A percentile compares a stretch with the other conserved stretches of the same genome.
These are phyloP conservation scores for Hyphantria cunea DNA, from an alignment of 1,140 invertebrate species.

Conservation along the genomic window DNA sequence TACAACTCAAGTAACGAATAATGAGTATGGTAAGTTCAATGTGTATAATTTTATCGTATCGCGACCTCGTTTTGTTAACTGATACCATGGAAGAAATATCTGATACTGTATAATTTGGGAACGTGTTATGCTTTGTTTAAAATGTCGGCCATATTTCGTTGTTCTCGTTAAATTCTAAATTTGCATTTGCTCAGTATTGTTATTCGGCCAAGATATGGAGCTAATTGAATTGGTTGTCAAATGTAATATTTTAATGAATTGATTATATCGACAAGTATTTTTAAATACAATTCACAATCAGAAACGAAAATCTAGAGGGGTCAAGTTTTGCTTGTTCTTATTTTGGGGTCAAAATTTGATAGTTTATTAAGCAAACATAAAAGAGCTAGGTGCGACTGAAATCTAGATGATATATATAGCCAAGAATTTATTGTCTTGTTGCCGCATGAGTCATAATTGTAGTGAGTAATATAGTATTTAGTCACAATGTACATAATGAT, in stretches of 20 bases:
- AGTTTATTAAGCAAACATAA: no score
- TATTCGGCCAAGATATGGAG: no score
- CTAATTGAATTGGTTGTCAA: no score
- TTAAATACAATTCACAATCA: no score
- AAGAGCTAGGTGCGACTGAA: no score
- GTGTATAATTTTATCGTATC: conserved; percentile 5
- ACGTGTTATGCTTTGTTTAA: conserved; percentile 14
- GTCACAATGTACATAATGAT: conserved; percentile 40
- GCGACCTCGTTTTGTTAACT: conserved; percentile 15
- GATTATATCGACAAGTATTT: no score
- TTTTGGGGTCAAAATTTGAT: no score
- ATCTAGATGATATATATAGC: neutral
- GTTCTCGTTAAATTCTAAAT: no score
- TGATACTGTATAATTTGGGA: neutral
- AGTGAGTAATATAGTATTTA: conserved; percentile 17
- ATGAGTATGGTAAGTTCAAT: conserved; percentile 61
- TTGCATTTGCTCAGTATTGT: no score
- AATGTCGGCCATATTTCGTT: conserved; percentile 1
- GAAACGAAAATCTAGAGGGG: no score
- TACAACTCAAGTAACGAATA: conserved; percentile 56
- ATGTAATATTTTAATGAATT: no score
- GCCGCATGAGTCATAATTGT: conserved; percentile 42
- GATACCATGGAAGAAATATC: conserved; percentile 9
- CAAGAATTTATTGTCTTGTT: conserved; percentile 3
- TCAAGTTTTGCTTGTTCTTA: no score